Evolutionary conservation across 2,888 invertebrate genomes (phyloP).

Genomic region (Rutpela maculata): DNA sequence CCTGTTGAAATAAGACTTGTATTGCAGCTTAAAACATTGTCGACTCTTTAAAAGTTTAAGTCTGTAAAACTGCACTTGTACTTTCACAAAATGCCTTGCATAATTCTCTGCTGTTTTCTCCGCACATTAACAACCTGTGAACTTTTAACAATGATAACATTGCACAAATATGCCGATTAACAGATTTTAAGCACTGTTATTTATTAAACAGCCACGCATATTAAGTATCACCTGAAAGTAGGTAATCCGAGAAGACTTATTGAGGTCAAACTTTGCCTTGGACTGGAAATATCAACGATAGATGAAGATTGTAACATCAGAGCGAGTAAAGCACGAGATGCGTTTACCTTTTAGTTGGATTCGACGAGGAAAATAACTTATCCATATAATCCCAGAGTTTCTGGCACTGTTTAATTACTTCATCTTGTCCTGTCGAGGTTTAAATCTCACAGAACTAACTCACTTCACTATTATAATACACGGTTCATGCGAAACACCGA

Average conservation of each 20-base stretch:
- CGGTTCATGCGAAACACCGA: not conserved
- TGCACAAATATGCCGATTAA: not conserved
- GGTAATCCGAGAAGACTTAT: conserved; percentile 22
- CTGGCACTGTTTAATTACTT: conserved; percentile 29
- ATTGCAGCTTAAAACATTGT: not conserved
- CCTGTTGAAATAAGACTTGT: not conserved
- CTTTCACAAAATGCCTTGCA: conserved; percentile 33
- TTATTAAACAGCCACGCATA: conserved; percentile 1
- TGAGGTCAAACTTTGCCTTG: conserved; percentile 19
- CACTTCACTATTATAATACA: conserved; percentile 6
- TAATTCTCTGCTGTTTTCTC: conserved; percentile 10
- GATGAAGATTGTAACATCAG: conserved; percentile 15
- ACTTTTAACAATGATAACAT: conserved; percentile 7
- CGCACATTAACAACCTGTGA: not conserved
- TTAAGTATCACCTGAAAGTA: conserved; percentile 24
- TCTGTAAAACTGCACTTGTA: not conserved
- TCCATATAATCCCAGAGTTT: conserved; percentile 28
- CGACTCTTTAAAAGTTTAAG: not conserved
- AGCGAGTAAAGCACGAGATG: not conserved
- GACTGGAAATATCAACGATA: conserved; percentile 22
- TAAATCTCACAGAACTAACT: not conserved
- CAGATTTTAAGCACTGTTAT: not conserved
- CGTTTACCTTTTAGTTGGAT: conserved; percentile 26
- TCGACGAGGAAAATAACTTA: conserved; percentile 3
- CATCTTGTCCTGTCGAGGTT: conserved; percentile 7